Percentiles rank a stretch among this genome's conserved stretches.
phyloP scores from a whole-genome alignment of 2,797 vertebrate genomes.

The Darevskia mixta region DNA sequence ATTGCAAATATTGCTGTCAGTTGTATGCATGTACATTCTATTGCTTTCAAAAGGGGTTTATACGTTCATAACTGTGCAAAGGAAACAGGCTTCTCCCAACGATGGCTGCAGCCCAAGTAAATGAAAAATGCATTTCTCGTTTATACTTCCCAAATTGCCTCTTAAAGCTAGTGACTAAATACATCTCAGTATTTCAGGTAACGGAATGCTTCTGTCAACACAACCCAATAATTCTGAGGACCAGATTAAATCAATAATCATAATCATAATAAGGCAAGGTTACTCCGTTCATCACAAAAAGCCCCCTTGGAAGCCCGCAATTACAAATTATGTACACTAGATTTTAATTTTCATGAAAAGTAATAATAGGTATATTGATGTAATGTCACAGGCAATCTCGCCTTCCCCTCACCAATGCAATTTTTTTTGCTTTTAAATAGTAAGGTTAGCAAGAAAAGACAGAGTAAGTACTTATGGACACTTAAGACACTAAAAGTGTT shows the following conservation, averaged over 20 bases:
- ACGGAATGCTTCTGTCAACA: background rate
- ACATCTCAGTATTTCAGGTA: constrained; percentile 18
- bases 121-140: background rate
- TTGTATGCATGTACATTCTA: background rate
- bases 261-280: background rate
- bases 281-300: background rate
- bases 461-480: constrained; percentile 66
- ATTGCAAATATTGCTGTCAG: background rate
- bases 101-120: background rate
- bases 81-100: background rate
- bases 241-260: background rate
- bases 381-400: background rate
- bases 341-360: constrained; percentile 36
- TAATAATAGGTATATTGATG: background rate
- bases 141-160: constrained; percentile 16
- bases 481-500: constrained; percentile 64
- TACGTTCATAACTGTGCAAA: background rate
- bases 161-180: constrained; percentile 19
- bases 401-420: background rate
- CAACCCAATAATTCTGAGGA: background rate
- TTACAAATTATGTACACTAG: background rate
- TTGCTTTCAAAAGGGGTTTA: background rate
- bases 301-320: background rate
- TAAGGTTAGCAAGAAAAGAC: constrained; percentile 63
- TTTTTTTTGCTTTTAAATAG: constrained; percentile 40